A percentile compares a stretch with the other conserved stretches of the same genome.
Evolutionary conservation across 1,140 invertebrate species (phyloP).

Genomic region (Pissodes strobi): DNA sequence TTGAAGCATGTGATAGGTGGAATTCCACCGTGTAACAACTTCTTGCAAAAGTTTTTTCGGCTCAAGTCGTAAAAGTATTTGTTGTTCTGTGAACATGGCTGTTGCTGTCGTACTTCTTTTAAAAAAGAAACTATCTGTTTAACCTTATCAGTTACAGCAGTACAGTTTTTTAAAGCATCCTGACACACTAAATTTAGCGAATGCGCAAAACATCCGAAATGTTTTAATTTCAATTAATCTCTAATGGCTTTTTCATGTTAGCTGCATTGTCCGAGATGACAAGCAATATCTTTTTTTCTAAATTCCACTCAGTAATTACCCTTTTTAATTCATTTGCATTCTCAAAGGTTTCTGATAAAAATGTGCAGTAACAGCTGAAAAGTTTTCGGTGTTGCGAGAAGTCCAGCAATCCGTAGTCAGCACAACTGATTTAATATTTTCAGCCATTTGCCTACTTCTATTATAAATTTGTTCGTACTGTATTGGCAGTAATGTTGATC

Average conservation of each 20-base stretch:
- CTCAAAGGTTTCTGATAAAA: slow-evolving; percentile 8
- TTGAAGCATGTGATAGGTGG: neutral
- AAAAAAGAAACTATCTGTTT: slow-evolving; percentile 4
- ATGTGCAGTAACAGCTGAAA: neutral
- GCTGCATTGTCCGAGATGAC: slow-evolving; percentile 1
- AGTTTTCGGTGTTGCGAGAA: neutral
- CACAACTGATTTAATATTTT: no score
- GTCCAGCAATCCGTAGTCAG: slow-evolving; percentile 12
- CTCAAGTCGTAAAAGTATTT: neutral
- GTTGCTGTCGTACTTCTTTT: neutral
- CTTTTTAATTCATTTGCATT: neutral
- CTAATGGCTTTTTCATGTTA: neutral
- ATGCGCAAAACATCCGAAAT: no score
- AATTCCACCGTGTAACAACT: neutral
- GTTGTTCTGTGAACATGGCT: neutral
- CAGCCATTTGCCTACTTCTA: no score
- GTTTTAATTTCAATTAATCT: no score
- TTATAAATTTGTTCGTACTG: no score
- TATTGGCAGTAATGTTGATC: no score
- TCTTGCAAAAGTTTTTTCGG: neutral
- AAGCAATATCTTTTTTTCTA: neutral
- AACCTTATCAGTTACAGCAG: neutral
- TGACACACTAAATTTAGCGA: slow-evolving; percentile 1
- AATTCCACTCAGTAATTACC: neutral
- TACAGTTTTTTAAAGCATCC: neutral